Base-by-base conservation (phyloP, 2,113 vertebrate genomes). In the Sterna hirundo region DNA sequence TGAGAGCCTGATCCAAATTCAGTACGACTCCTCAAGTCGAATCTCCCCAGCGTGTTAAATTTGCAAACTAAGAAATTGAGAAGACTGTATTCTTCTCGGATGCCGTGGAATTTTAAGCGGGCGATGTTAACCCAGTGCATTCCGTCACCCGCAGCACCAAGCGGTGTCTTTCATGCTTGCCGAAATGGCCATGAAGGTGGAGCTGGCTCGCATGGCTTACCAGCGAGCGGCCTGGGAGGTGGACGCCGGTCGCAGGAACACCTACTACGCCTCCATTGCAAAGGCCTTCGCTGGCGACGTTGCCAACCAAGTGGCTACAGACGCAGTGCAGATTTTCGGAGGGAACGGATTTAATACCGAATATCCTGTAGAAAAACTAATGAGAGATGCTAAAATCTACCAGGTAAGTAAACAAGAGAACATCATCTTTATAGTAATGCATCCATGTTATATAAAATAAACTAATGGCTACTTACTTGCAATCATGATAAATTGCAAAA, bases 371-470 rank as follows among this genome's bases (percentile, higher is more conserved):
- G 99, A 99, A 97, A 99, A 99, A 82, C 98, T 99, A 72, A 99
- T 99, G 99, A 98, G 99, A 62, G 99, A 99, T 38, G 99, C 99
- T 58, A 99, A 99, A 95, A 99, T 99, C 93, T 99, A 98, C 94
- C 99, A 99, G 98, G 98, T 98, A 87, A 89, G 95, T 83, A 36
- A 44, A 84, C 29, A 34, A 64, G 52, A 44, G 58, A 34, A 32
- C 25, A 25, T 19, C 46, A 84, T 49, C 25, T 30, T n/a, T 74
- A 26, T 5, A 65, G 22, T n/a, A 71, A n/a, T 29, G n/a, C 46
- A 17, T 34, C 38, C 10, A 11, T 86, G 34, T 30, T 61, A 15
- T 61, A 36, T 36, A 46, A 70, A 62, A 30, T 19, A n/a, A 69
- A 34, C 15, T 60, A 61, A 19, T 36, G 26, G 32, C 55, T 69